Conservation (phyloP, 2,113 vertebrate species). For the Corythornis madagascariensis region DNA sequence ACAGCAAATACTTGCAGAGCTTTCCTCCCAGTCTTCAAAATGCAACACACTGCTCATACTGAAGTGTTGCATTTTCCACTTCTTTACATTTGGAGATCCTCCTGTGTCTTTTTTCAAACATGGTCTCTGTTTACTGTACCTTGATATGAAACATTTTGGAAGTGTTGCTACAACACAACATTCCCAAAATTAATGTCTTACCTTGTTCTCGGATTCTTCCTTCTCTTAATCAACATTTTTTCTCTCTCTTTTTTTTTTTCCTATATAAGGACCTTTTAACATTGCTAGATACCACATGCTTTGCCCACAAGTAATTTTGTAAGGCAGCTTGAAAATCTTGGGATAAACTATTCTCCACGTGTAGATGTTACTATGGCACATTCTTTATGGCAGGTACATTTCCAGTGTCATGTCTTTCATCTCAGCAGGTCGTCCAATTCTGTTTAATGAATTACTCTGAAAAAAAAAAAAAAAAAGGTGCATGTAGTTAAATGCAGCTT, state of each 20-base stretch:
- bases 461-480: neutral
- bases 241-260: neutral
- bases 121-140: neutral
- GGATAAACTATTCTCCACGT: neutral
- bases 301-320: neutral
- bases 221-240: neutral
- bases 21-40: neutral
- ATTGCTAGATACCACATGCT: neutral
- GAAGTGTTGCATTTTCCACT: neutral
- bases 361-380: neutral
- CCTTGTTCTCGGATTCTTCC: neutral
- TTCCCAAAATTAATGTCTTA: neutral
- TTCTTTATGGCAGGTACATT: neutral
- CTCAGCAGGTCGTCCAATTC: neutral
- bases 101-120: neutral
- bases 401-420: neutral
- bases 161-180: neutral
- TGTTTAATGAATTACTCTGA: neutral
- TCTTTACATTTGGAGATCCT: neutral
- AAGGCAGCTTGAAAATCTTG: neutral
- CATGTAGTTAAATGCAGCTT: neutral
- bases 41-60: neutral
- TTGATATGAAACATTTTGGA: neutral
- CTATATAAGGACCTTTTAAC: neutral
- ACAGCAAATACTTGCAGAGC: neutral